Base-by-base conservation (phyloP, 2,113 vertebrate genomes). In the Cettia cetti region DNA sequence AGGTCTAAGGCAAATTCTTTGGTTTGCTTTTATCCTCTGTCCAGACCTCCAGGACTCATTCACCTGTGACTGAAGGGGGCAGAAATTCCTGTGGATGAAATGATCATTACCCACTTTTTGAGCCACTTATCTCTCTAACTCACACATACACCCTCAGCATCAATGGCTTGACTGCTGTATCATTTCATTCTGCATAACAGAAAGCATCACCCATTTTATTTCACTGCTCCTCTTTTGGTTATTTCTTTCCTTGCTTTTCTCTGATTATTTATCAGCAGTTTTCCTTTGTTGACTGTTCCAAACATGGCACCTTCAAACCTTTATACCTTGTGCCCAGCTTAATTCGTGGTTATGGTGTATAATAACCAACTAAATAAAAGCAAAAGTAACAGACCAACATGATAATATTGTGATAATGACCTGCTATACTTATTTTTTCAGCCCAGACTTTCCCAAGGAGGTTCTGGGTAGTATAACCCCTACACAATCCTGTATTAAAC, bases 81-180 rank as follows among this genome's bases (percentile, higher is more conserved):
- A 83, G 40, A 5, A 80, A 13, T 63, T 63, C 68, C 45, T 81
- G 54, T 11, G 39, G 50, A 69, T 61, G 27, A 40, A 72, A 47
- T 18, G 1, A n/a, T 68, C 52, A 30, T 63, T 88, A 31, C 12
- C 68, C 60, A 57, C 15, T 22, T 89, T 69, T 45, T 69, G 53
- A 86, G 22, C 2, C 49, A 8, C 26, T 44, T 80, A 7, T 37
- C 80, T 80, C 37, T 53, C 60, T 39, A 30, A 0, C n/a, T 86
- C 52, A 52, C 44, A 37, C 42, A 28, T 7, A 1, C 21, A 7
- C 0, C 1, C 5, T 63, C 50, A 16, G 6, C 7, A 5, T 15
- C 59, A 24, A 6, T 16, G 31, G 20, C 6, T 23, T 2, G 4
- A 21, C 11, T 7, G 2, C 31, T 56, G 4, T 1, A 49, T 31